Percentiles rank a stretch among this genome's conserved stretches.
These are phyloP conservation scores for Lepidothrix coronata DNA, from an alignment of 2,113 vertebrate species.

Conservation along the genomic window DNA sequence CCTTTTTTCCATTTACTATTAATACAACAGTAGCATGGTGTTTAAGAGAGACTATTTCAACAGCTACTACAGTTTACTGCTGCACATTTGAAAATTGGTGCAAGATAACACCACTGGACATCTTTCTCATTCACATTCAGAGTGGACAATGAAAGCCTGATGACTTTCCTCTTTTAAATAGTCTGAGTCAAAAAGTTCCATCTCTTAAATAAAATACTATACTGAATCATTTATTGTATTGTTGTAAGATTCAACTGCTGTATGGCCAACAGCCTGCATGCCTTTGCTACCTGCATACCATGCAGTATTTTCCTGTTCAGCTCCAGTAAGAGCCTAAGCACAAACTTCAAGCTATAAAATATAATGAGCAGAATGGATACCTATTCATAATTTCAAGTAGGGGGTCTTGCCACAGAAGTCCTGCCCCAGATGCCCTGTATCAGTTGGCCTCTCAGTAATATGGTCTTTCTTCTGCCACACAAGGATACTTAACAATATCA, in stretches of 20 bases:
- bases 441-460: background rate
- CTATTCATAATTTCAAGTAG: background rate
- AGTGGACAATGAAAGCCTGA: background rate
- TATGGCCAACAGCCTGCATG: background rate
- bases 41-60: background rate
- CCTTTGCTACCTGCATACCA: background rate
- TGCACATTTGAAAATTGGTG: background rate
- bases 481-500: background rate
- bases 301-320: background rate
- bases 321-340: background rate
- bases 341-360: background rate
- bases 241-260: background rate
- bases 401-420: background rate
- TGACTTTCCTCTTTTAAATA: background rate
- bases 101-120: background rate
- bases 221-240: background rate
- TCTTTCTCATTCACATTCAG: background rate
- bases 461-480: background rate
- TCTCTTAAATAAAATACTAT: background rate
- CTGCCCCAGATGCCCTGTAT: background rate
- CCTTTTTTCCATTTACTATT: background rate
- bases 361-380: background rate
- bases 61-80: background rate
- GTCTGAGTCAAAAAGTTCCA: background rate
- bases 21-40: background rate